These are phyloP conservation scores for Andricus grossulariae DNA, from an alignment of 1,140 invertebrate genomes.

Conservation along the genomic window DNA sequence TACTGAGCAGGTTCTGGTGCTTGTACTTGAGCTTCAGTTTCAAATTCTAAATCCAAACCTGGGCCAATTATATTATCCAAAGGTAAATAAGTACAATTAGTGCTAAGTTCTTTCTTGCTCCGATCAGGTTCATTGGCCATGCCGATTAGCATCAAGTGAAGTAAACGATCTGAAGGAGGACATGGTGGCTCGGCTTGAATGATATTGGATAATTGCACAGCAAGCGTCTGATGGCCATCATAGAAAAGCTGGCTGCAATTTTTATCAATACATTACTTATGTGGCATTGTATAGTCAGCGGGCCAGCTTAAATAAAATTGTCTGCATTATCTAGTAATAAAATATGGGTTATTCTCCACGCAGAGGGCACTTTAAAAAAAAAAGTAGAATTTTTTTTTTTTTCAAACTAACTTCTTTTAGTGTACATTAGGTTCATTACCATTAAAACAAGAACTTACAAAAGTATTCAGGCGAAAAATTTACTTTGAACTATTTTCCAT, in stretches of 20 bases:
- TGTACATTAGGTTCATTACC: too few species aligned
- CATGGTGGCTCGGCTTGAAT: constrained; percentile 94
- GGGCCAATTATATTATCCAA: constrained; percentile 85
- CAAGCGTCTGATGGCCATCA: constrained; percentile 94
- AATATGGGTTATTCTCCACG: too few species aligned
- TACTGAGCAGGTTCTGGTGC: constrained; percentile 96
- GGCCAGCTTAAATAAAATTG: too few species aligned
- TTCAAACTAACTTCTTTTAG: too few species aligned
- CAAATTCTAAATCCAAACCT: constrained; percentile 96
- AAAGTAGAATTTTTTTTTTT: too few species aligned
- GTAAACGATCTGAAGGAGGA: constrained; percentile 94
- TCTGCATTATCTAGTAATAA: too few species aligned
- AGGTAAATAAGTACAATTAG: constrained; percentile 79
- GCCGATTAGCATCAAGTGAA: constrained; percentile 91
- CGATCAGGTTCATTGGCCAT: constrained; percentile 90
- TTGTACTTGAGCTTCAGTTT: constrained; percentile 92
- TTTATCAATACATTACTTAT: constrained; percentile 12
- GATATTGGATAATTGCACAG: constrained; percentile 86
- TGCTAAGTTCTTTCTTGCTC: constrained; percentile 63
- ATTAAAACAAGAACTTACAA: too few species aligned
- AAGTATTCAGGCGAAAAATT: too few species aligned
- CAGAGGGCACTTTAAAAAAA: too few species aligned
- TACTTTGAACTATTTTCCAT: too few species aligned
- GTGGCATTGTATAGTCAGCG: too few species aligned
- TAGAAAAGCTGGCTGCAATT: constrained; percentile 90